phyloP scores from a whole-genome alignment of 2,113 vertebrate genomes.

The Xyliphius kryptos region DNA sequence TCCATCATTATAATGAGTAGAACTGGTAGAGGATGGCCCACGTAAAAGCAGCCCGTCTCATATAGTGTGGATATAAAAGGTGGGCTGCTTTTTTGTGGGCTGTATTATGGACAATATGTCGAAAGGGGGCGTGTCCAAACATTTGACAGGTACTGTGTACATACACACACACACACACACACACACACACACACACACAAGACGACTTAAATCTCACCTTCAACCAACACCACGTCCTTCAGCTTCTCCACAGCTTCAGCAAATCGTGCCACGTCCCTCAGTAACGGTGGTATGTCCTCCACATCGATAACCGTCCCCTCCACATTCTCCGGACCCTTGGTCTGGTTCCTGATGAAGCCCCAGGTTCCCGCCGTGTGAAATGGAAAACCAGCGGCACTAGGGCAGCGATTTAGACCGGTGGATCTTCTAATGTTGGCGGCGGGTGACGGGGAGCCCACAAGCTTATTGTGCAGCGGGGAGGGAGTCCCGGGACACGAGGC shows the following conservation, averaged over 20 bases:
- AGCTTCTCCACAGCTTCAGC: slow-evolving; percentile 89
- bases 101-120: no score
- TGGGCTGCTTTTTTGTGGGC: no score
- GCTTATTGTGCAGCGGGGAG: slow-evolving; percentile 40
- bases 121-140: no score
- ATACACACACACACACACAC: no score
- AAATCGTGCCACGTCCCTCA: slow-evolving; percentile 78
- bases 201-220: slow-evolving; percentile 62
- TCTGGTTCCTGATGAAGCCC: slow-evolving; percentile 63
- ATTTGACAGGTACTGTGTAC: no score
- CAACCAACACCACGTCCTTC: slow-evolving; percentile 76
- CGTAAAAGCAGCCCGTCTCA: no score
- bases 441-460: slow-evolving; percentile 58
- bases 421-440: slow-evolving; percentile 74
- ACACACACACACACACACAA: no score
- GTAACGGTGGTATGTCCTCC: slow-evolving; percentile 83
- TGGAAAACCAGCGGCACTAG: slow-evolving; percentile 81
- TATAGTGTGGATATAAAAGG: no score
- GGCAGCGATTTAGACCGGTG: slow-evolving; percentile 82
- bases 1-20: no score
- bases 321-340: slow-evolving; percentile 55
- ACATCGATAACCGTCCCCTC: slow-evolving; percentile 65
- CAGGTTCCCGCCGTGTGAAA: slow-evolving; percentile 64
- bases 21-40: no score
- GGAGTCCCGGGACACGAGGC: slow-evolving; percentile 59